Conservation (phyloP, 2,797 vertebrate genomes). For the Epinephelus awoara region DNA sequence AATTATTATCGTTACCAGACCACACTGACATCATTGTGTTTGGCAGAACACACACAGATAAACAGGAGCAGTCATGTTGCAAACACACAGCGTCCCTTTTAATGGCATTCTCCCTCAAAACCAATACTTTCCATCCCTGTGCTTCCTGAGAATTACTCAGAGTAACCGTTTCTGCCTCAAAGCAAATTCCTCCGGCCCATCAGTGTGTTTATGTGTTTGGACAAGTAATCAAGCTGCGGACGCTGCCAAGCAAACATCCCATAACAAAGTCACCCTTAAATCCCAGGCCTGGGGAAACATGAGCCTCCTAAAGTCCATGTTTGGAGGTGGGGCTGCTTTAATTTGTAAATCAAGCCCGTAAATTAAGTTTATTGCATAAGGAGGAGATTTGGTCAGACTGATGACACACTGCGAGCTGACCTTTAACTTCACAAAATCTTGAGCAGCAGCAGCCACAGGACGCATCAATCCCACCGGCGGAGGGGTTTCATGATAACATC, state of each 20-base stretch:
- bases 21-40: conserved; percentile 56
- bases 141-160: conserved; percentile 72
- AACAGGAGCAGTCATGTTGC: conserved; percentile 23
- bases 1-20: conserved; percentile 53
- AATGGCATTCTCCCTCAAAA: conserved; percentile 66
- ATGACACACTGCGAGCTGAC: conserved; percentile 50
- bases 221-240: conserved; percentile 28
- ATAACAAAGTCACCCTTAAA: conserved; percentile 18
- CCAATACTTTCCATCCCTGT: conserved; percentile 71
- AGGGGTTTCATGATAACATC: conserved; percentile 43
- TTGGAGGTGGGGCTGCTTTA: conserved; percentile 28
- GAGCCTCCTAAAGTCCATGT: conserved; percentile 17
- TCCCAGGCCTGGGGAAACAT: conserved; percentile 11
- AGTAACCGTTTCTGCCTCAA: conserved; percentile 57
- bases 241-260: conserved; percentile 16
- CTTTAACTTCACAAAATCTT: conserved; percentile 54
- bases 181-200: conserved; percentile 56
- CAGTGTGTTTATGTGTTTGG: conserved; percentile 51
- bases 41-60: conserved; percentile 53
- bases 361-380: conserved; percentile 53
- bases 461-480: conserved; percentile 41
- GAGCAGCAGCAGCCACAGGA: conserved; percentile 11
- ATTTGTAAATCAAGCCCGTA: conserved; percentile 23
- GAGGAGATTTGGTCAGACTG: conserved; percentile 41
- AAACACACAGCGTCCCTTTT: conserved; percentile 12